These are phyloP conservation scores for Ceyx cyanopectus DNA, from an alignment of 2,113 vertebrate genomes.

Conservation along the genomic window DNA sequence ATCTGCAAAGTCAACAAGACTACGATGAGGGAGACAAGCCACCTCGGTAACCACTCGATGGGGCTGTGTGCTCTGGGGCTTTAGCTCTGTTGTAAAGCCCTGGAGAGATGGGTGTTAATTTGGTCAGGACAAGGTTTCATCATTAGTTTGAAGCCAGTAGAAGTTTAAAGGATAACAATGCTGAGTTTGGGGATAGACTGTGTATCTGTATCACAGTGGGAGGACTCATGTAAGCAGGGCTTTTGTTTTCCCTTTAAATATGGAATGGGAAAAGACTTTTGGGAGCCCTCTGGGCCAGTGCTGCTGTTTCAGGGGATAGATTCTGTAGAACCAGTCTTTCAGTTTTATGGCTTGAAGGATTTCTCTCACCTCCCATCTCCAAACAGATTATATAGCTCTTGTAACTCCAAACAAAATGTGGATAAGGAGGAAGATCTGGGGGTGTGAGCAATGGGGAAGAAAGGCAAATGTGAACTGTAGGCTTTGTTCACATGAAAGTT, in stretches of 20 bases:
- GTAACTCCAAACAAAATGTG: not conserved
- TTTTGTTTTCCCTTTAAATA: not conserved
- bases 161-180: not conserved
- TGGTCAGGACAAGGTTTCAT: not conserved
- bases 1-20: not conserved
- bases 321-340: not conserved
- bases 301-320: not conserved
- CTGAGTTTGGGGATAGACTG: not conserved
- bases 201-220: not conserved
- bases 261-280: not conserved
- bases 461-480: not conserved
- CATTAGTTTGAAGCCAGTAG: accelerated
- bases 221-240: not conserved
- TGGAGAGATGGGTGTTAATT: not conserved
- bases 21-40: not conserved
- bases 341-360: not conserved
- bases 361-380: not conserved
- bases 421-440: not conserved
- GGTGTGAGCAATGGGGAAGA: not conserved
- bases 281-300: not conserved
- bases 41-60: not conserved
- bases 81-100: not conserved
- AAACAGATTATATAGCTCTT: not conserved
- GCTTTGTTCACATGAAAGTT: not conserved
- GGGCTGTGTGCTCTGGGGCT: not conserved